These are phyloP conservation scores for Rhinophrynus dorsalis DNA, from an alignment of 2,797 vertebrate species.

Conservation along the genomic window DNA sequence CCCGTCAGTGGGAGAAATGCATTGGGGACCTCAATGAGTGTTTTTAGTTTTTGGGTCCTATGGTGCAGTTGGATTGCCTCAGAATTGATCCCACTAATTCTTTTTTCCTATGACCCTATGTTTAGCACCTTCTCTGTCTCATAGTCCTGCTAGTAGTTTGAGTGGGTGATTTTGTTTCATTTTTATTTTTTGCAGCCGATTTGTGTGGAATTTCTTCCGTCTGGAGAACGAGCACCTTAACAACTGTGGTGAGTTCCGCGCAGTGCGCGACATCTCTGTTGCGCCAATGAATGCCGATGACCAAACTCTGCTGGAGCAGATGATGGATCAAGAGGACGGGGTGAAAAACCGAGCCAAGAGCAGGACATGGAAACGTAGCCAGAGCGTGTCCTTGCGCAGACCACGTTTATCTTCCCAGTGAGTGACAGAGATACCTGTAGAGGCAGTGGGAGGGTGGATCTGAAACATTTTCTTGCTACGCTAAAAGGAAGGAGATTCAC, in stretches of 20 bases:
- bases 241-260: conserved; percentile 96
- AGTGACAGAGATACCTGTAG: conserved; percentile 56
- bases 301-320: conserved; percentile 93
- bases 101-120: too few species aligned
- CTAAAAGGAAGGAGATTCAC: too few species aligned
- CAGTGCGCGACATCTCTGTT: conserved; percentile 93
- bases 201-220: conserved; percentile 98
- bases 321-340: conserved; percentile 98
- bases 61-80: too few species aligned
- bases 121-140: too few species aligned
- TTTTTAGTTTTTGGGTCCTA: too few species aligned
- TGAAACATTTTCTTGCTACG: too few species aligned
- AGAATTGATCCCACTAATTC: too few species aligned
- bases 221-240: conserved; percentile 97
- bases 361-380: conserved; percentile 91
- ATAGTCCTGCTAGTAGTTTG: too few species aligned
- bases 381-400: conserved; percentile 88
- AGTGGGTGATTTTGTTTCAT: too few species aligned
- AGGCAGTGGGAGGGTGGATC: too few species aligned
- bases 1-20: too few species aligned
- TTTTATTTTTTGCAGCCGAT: conserved; percentile 78
- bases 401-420: conserved; percentile 91
- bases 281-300: conserved; percentile 92
- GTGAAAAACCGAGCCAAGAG: conserved; percentile 93
- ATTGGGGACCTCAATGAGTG: too few species aligned